Evolutionary conservation across 2,113 vertebrate species (phyloP).

Genomic region (Galbula dea): DNA sequence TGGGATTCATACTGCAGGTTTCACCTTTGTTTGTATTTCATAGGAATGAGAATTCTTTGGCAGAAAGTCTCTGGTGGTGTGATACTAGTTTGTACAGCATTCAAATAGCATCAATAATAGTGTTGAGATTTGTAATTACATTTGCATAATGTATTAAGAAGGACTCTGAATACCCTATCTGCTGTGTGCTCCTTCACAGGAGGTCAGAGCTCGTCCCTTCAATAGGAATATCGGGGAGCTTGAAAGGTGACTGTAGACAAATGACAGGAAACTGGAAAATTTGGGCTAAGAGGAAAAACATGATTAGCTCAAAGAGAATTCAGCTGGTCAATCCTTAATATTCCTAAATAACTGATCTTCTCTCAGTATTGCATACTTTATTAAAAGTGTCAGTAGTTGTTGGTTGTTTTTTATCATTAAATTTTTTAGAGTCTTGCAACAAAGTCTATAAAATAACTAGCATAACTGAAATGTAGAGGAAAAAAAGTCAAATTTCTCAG

Average conservation of each 20-base stretch:
- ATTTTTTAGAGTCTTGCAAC: not conserved
- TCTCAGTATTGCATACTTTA: not conserved
- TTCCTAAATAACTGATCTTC: not conserved
- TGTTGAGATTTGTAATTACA: not conserved
- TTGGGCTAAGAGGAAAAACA: not conserved
- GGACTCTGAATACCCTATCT: not conserved
- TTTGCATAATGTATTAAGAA: not conserved
- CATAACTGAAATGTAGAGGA: not conserved
- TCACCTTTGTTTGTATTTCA: not conserved
- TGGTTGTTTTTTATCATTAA: not conserved
- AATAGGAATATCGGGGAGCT: not conserved
- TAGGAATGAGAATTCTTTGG: not conserved
- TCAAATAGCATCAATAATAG: not conserved
- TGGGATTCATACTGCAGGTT: not conserved
- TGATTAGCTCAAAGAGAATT: not conserved
- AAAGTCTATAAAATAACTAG: not conserved
- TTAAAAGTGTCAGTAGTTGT: not conserved
- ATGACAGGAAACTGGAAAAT: not conserved
- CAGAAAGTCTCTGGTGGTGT: not conserved
- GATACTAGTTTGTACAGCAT: not conserved
- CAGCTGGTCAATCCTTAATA: not conserved
- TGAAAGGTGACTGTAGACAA: not conserved
- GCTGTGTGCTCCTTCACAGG: not conserved
- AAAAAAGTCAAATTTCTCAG: not conserved
- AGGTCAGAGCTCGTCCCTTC: not conserved